phyloP scores from a whole-genome alignment of 2,888 invertebrate genomes.

The Philereme vetulata region DNA sequence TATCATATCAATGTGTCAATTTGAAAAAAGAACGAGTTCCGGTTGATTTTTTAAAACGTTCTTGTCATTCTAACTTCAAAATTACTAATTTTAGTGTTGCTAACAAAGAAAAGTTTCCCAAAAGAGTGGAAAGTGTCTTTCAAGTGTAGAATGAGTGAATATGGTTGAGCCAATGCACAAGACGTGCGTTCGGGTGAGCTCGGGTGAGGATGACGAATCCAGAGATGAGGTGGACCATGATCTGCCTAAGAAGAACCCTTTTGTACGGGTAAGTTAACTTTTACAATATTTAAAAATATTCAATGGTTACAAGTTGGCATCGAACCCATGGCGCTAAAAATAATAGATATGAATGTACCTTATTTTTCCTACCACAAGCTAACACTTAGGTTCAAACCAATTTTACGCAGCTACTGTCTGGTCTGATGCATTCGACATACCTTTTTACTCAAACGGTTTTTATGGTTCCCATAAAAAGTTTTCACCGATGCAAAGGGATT shows the following conservation, averaged over 20 bases:
- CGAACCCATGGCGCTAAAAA: too few species aligned
- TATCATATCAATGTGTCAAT: background rate
- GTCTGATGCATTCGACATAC: too few species aligned
- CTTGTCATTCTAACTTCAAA: conserved; percentile 3
- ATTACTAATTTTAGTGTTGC: conserved; percentile 15
- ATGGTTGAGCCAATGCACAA: conserved; percentile 77
- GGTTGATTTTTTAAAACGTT: conserved; percentile 4
- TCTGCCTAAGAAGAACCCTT: conserved; percentile 74
- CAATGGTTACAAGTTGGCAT: too few species aligned
- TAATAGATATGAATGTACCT: too few species aligned
- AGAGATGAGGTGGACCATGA: conserved; percentile 74
- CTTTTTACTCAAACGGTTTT: too few species aligned
- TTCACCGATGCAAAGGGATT: too few species aligned
- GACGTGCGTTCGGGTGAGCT: conserved; percentile 77
- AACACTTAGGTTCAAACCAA: too few species aligned
- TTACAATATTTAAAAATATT: background rate
- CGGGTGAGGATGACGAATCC: conserved; percentile 74
- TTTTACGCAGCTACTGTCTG: too few species aligned
- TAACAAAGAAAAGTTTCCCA: conserved; percentile 10
- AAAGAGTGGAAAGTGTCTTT: conserved; percentile 28
- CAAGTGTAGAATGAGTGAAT: conserved; percentile 73
- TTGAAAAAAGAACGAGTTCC: conserved; percentile 5
- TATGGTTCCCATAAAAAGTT: too few species aligned
- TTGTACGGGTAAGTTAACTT: conserved; percentile 69
- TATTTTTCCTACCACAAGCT: too few species aligned